These are phyloP conservation scores for Apodemia duryi DNA, from an alignment of 2,888 invertebrate species.

Conservation along the genomic window DNA sequence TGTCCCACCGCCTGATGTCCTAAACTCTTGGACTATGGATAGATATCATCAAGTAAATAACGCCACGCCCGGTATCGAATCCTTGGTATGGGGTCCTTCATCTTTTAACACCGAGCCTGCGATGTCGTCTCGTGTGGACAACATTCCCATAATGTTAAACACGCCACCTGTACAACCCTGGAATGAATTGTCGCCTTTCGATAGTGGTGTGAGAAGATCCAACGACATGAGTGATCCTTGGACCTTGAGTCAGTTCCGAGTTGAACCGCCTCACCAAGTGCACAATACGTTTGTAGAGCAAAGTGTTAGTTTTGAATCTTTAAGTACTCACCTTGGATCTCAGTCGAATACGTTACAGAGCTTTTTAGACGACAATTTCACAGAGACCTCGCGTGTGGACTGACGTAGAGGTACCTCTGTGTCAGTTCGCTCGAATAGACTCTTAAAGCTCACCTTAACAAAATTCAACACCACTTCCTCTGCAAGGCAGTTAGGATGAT, in stretches of 20 bases:
- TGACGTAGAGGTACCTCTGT: slow-evolving; percentile 42
- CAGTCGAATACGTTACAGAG: slow-evolving; percentile 49
- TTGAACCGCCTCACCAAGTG: slow-evolving; percentile 59
- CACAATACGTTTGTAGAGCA: slow-evolving; percentile 65
- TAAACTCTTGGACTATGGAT: slow-evolving; percentile 55
- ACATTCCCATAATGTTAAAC: slow-evolving; percentile 48
- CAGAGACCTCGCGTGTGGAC: slow-evolving; percentile 65
- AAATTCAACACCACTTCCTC: slow-evolving; percentile 16
- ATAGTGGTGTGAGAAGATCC: slow-evolving; percentile 43
- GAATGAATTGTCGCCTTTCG: slow-evolving; percentile 57
- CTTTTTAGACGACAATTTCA: slow-evolving; percentile 60
- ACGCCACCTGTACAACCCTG: slow-evolving; percentile 60
- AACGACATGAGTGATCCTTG: slow-evolving; percentile 58
- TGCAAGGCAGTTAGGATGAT: slow-evolving; percentile 41
- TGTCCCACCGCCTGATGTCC: slow-evolving; percentile 47
- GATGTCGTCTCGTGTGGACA: slow-evolving; percentile 42
- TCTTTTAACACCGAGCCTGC: slow-evolving; percentile 42
- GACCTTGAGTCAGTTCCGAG: slow-evolving; percentile 63
- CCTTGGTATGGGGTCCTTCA: slow-evolving; percentile 57
- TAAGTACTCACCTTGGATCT: slow-evolving; percentile 50
- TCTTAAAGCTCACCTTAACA: slow-evolving; percentile 9
- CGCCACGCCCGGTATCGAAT: slow-evolving; percentile 50
- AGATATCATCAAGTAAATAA: slow-evolving; percentile 49
- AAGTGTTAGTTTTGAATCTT: slow-evolving; percentile 57
- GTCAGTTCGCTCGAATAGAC: slow-evolving; percentile 4